Base-by-base conservation (phyloP, 1,140 invertebrate genomes). In the Halesus radiatus region DNA sequence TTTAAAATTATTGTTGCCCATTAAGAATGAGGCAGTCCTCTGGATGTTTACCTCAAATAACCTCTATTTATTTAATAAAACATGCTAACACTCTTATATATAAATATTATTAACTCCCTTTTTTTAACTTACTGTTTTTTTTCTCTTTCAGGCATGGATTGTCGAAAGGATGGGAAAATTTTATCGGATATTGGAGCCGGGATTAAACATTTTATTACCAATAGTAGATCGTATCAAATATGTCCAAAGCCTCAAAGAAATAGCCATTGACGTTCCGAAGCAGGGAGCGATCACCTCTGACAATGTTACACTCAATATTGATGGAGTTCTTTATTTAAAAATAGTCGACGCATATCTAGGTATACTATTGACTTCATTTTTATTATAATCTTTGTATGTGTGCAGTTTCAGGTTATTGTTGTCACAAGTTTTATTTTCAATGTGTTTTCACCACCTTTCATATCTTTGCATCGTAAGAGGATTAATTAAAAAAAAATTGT, bases 131-230 rank as follows among this genome's bases (percentile, higher is more conserved):
- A n/a, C n/a, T n/a, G n/a, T n/a, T n/a, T 60, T 60, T 58, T 75
- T 32, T 68, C 8, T 56, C 73, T 88, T 88, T 84, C 83, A 96
- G 95, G 98, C 98, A 70, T 99, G 99, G 99, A 92, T 99, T 81
- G 95, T 99, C 0, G 98, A 99, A 90, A 90, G 98, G 86, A 99
- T 99, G 98, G 99, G 99, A 70, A 98, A 96, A 90, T 99, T 98
- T 90, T 92, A 97, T 86, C 92, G 95, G 88, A 96, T 98, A 80
- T 88, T 99, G 37, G 94, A 98, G 64, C 98, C 98, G 53, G 99
- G 99, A 7, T 89, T 99, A 3, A 99, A 99, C 87, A 85, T 99
- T 78, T 88, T 99, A 13, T 91, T 98, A 80, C 99, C 99, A 6
- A 88, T 99, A 81, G 88, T 99, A 66, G 98, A 99, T 89, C 93